These are phyloP conservation scores for Drosophila azteca DNA, from an alignment of 1,140 invertebrate species.

Conservation along the genomic window DNA sequence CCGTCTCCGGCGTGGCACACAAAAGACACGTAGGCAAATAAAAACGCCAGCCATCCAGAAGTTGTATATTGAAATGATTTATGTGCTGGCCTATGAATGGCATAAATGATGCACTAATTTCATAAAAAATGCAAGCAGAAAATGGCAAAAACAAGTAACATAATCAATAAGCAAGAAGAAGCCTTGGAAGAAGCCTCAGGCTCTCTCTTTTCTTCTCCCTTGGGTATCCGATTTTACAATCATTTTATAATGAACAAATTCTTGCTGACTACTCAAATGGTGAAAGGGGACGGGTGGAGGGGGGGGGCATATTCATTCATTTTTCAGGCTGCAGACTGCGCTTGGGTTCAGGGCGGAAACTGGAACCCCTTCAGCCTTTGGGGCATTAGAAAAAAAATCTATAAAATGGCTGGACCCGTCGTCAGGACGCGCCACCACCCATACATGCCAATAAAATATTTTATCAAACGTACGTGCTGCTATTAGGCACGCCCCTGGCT, in stretches of 20 bases:
- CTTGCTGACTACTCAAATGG: background rate
- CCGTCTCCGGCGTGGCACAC: constrained; percentile 4
- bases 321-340: background rate
- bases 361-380: constrained; percentile 1
- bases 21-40: constrained; percentile 77
- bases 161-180: constrained; percentile 40
- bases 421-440: background rate
- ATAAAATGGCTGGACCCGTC: constrained; percentile 69
- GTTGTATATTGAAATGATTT: too few relatives aligned
- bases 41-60: constrained; percentile 47
- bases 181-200: too few relatives aligned
- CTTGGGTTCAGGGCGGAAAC: background rate
- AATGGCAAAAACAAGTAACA: background rate
- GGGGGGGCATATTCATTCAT: background rate
- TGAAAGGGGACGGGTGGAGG: too few relatives aligned
- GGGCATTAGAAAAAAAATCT: constrained; percentile 68
- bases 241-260: background rate
- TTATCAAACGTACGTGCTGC: constrained; percentile 79
- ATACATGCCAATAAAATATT: constrained; percentile 82
- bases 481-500: constrained; percentile 57
- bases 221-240: background rate
- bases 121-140: constrained; percentile 59
- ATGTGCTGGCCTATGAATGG: too few relatives aligned
- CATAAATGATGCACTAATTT: constrained; percentile 45
- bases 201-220: too few relatives aligned